Evolutionary conservation across 92 coral and sea anemone genomes (phyloP).

Genomic region (Palythoa caribaeorum): DNA sequence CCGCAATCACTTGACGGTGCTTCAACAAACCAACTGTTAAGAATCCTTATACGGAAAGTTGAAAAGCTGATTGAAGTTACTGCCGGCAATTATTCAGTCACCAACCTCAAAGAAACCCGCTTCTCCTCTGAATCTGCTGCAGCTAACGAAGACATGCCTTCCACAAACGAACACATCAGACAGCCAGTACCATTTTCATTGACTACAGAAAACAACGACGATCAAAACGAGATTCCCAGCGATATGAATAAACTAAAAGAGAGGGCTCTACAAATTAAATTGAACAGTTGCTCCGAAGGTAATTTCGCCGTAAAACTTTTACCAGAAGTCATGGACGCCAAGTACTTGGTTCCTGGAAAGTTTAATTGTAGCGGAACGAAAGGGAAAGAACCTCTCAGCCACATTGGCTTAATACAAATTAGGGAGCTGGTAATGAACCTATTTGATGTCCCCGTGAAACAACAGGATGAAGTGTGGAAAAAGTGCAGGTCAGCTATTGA

Average conservation of each 20-base stretch:
- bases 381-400: background rate
- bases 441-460: background rate
- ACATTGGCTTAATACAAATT: background rate
- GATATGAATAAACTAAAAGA: background rate
- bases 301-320: background rate
- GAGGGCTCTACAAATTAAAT: background rate
- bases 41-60: background rate
- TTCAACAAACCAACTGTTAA: background rate
- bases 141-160: background rate
- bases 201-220: background rate
- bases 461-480: slow-evolving; percentile 1
- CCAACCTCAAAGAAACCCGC: background rate
- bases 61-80: background rate
- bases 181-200: background rate
- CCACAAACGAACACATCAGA: background rate
- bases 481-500: background rate
- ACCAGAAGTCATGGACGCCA: background rate
- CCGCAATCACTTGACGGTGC: background rate
- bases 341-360: background rate
- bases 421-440: background rate
- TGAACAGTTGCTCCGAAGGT: slow-evolving; percentile 6
- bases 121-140: background rate
- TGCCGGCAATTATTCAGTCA: background rate
- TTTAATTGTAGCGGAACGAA: background rate
- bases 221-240: background rate